phyloP scores from a whole-genome alignment of 2,797 vertebrate genomes.

The Coreius guichenoti region DNA sequence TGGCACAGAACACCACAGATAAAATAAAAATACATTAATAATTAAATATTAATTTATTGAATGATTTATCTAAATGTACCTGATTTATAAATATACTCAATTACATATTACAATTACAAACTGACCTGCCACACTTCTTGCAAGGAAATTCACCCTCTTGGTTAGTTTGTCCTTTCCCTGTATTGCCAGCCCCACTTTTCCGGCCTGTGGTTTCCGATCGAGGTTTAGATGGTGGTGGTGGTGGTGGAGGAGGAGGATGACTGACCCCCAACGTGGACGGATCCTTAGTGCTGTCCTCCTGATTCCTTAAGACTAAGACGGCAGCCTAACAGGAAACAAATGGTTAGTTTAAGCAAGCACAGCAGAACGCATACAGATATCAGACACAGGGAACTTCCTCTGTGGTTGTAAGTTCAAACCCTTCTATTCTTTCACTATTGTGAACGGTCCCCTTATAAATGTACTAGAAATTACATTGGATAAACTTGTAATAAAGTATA shows the following conservation, averaged over 20 bases:
- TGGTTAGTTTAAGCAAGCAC: background rate
- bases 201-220: conserved; percentile 75
- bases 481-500: background rate
- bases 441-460: background rate
- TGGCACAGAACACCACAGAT: background rate
- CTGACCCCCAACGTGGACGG: conserved; percentile 68
- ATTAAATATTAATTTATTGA: too few relatives aligned
- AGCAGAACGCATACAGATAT: conserved; percentile 7
- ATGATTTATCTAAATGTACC: background rate
- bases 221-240: conserved; percentile 69
- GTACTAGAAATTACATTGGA: too few relatives aligned
- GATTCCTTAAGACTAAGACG: conserved; percentile 78
- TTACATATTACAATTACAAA: conserved; percentile 5
- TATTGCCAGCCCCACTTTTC: conserved; percentile 72
- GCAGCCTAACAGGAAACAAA: conserved; percentile 72
- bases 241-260: conserved; percentile 65
- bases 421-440: background rate
- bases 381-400: background rate
- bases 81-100: background rate
- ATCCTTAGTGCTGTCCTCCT: conserved; percentile 77
- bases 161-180: conserved; percentile 76
- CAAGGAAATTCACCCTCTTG: conserved; percentile 95
- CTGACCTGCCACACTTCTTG: conserved; percentile 99
- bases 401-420: background rate
- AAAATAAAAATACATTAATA: background rate